A percentile compares a stretch with the other conserved stretches of the same genome.
These are phyloP conservation scores for Parambassis ranga DNA, from an alignment of 2,797 vertebrate species.

Conservation along the genomic window DNA sequence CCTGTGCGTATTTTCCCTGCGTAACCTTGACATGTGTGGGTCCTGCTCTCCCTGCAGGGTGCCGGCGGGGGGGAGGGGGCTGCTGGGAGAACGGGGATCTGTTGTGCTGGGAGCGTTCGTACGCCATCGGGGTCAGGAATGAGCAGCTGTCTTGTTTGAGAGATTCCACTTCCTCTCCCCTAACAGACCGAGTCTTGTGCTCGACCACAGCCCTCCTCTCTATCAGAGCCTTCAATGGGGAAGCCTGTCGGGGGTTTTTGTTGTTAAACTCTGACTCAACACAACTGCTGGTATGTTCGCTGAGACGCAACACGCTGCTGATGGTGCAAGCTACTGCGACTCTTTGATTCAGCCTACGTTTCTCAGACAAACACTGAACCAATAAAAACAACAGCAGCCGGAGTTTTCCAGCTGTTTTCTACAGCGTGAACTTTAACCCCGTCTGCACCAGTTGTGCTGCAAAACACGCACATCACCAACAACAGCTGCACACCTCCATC, in stretches of 20 bases:
- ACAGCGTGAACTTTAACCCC: slow-evolving; percentile 12
- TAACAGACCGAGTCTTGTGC: slow-evolving; percentile 65
- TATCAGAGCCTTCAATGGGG: slow-evolving; percentile 23
- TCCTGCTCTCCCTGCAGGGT: slow-evolving; percentile 25
- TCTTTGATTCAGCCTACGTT: neutral
- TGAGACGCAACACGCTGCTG: neutral
- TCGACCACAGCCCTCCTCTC: slow-evolving; percentile 16
- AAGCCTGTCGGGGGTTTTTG: neutral
- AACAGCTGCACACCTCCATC: slow-evolving; percentile 29
- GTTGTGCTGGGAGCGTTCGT: slow-evolving; percentile 6
- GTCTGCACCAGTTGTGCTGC: slow-evolving; percentile 9
- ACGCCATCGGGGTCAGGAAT: slow-evolving; percentile 46
- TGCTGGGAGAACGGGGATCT: neutral
- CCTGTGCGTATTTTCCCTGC: slow-evolving; percentile 25
- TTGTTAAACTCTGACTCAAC: slow-evolving; percentile 19
- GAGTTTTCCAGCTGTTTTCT: neutral
- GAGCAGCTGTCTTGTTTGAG: slow-evolving; percentile 65
- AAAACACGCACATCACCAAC: slow-evolving; percentile 11
- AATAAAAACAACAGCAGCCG: too few species aligned
- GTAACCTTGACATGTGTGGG: slow-evolving; percentile 51
- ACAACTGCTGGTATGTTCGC: slow-evolving; percentile 26
- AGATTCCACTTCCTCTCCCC: slow-evolving; percentile 64
- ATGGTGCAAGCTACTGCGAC: neutral
- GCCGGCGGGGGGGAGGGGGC: neutral
- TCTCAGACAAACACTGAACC: too few species aligned